Base-by-base conservation (phyloP, 1,140 invertebrate genomes). In the Anoplophora glabripennis region DNA sequence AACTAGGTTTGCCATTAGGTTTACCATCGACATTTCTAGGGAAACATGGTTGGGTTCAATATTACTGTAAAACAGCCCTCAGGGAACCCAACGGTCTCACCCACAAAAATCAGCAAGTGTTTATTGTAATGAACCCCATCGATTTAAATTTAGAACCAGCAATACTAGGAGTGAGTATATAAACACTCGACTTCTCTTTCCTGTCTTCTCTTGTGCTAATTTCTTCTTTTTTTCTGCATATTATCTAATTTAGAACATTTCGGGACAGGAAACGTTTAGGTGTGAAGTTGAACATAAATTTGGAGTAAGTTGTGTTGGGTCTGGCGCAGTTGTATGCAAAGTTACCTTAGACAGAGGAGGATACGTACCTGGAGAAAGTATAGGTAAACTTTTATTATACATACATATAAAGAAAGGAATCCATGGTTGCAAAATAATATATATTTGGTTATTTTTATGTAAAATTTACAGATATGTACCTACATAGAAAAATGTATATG, bases 71-170 rank as follows among this genome's bases (percentile, higher is more conserved):
- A 76, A 90, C 93, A 5, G 93, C 93, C 1, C 78, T 96, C 0
- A 80, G 92, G 47, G 93, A 96, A 74, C 89, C 91, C 1, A 92
- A 90, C 64, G 93, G 93, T 1, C 78, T 96, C 9, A 91, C 90
- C 3, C 93, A 96, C 73, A 96, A 96, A 78, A 96, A 96, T 74
- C 93, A 96, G 76, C 93, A 96, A 80, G 93, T 96, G 7, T 96
- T 97, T 75, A 94, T 96, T 66, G 92, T 97, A 0, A 95, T 96
- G 92, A 96, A 93, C 76, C 93, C 93, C 1, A 94, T 96, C 56
- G 93, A 97, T 78, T 79, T 97, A 58, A 96, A 96, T 77, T 78
- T 94, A 69, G 93, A 96, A 71, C 92, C 92, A 33, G 85, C 90
- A 1, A 86, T 93, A 64, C 78, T 96, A 59, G 84, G 90, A 71